phyloP scores from a whole-genome alignment of 1,140 invertebrate genomes.

The Liolophura sinensis region DNA sequence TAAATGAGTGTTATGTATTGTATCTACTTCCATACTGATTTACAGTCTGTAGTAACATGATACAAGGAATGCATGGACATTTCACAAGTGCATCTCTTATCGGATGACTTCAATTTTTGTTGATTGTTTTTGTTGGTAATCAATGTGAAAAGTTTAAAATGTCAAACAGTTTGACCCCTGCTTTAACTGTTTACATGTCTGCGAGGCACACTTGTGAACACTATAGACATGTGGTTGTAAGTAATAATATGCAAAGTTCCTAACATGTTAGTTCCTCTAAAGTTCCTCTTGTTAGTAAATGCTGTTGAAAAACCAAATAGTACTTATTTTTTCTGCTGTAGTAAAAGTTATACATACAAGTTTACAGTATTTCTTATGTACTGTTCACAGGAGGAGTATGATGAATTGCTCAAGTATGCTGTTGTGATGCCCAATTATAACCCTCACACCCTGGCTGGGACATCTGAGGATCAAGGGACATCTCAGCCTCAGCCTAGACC shows the following conservation, averaged over 20 bases:
- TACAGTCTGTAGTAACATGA: too few species aligned
- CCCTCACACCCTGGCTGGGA: constrained; percentile 22
- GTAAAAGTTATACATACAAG: neutral
- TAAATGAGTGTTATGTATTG: too few species aligned
- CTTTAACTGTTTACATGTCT: too few species aligned
- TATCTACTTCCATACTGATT: too few species aligned
- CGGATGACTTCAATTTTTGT: too few species aligned
- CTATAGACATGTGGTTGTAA: too few species aligned
- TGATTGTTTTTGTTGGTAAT: too few species aligned
- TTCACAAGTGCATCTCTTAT: too few species aligned
- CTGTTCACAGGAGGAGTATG: constrained; percentile 47
- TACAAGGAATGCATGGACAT: too few species aligned
- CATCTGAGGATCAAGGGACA: constrained; percentile 25
- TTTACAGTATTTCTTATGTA: constrained; percentile 1
- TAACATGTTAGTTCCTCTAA: constrained; percentile 16
- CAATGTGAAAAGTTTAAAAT: too few species aligned
- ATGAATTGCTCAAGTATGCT: constrained; percentile 53
- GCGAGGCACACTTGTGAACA: neutral
- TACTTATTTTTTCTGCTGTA: neutral
- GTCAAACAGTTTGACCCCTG: too few species aligned
- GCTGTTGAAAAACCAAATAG: constrained; percentile 21
- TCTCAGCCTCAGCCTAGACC: constrained; percentile 21
- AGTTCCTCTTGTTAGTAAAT: constrained; percentile 15
- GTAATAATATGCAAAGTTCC: constrained; percentile 7
- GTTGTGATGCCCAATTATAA: constrained; percentile 49